Percentiles rank a stretch among this genome's conserved stretches.
Evolutionary conservation across 2,888 invertebrate genomes (phyloP).

Genomic region (Tenthredo notha): DNA sequence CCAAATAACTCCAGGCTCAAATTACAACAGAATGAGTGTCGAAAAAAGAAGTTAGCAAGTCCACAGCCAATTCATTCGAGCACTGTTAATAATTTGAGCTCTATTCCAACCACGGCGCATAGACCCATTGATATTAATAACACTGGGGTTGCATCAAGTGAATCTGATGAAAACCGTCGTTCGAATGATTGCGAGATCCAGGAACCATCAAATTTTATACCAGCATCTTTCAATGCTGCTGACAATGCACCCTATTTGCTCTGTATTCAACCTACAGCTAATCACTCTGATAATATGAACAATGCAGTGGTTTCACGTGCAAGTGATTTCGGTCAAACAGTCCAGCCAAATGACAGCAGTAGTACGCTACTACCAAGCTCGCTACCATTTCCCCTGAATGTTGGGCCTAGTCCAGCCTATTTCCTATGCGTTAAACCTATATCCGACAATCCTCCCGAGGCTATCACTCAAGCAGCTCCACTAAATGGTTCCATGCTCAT

Average conservation of each 20-base stretch:
- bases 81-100: not conserved
- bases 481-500: not conserved
- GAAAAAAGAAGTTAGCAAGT: not conserved
- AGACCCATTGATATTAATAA: not conserved
- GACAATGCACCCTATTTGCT: not conserved
- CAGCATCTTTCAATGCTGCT: not conserved
- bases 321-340: not conserved
- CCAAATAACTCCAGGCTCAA: not conserved
- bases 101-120: not conserved
- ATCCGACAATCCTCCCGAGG: not conserved
- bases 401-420: not conserved
- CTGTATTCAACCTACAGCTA: not conserved
- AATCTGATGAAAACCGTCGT: not conserved
- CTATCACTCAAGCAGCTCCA: not conserved
- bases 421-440: not conserved
- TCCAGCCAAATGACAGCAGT: not conserved
- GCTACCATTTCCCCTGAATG: not conserved
- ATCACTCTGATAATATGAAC: not conserved
- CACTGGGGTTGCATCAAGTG: not conserved
- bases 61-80: not conserved
- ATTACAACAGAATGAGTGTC: constrained; percentile 2
- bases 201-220: not conserved
- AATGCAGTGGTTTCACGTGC: not conserved
- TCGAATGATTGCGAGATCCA: not conserved
- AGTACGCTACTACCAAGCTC: not conserved